Evolutionary conservation across 2,888 invertebrate genomes (phyloP).

Genomic region (Magallana nippona): DNA sequence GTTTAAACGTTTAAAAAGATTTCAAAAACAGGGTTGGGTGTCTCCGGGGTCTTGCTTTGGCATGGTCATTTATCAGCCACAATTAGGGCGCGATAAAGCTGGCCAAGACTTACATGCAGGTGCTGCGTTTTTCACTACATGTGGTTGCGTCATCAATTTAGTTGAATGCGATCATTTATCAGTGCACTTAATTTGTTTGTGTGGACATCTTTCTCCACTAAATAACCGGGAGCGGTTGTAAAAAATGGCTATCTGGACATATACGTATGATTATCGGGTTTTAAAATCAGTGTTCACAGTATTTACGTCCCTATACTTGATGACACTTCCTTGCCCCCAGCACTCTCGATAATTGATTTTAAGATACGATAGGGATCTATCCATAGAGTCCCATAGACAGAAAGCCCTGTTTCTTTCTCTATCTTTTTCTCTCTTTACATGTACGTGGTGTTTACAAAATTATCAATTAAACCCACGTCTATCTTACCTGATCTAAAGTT

Average conservation of each 20-base stretch:
- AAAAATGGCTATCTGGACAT: constrained; percentile 26
- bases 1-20: constrained; percentile 14
- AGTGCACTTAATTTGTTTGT: neutral
- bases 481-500: no score
- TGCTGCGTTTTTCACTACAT: constrained; percentile 20
- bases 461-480: neutral
- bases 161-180: constrained; percentile 26
- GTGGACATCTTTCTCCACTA: constrained; percentile 22
- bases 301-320: neutral
- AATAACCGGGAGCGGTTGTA: neutral
- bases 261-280: constrained; percentile 4
- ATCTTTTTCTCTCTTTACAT: neutral
- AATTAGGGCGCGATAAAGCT: constrained; percentile 15
- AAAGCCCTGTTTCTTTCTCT: neutral
- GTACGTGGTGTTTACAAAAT: neutral
- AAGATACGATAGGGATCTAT: neutral
- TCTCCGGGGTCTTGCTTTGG: neutral
- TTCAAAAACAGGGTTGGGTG: constrained; percentile 5
- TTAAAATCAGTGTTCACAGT: constrained; percentile 6
- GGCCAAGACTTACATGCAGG: neutral
- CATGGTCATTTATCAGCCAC: constrained; percentile 11
- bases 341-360: neutral
- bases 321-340: neutral
- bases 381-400: neutral
- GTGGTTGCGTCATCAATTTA: constrained; percentile 26